Evolutionary conservation across 2,113 vertebrate species (phyloP).

Genomic region (Pleuronectes platessa): DNA sequence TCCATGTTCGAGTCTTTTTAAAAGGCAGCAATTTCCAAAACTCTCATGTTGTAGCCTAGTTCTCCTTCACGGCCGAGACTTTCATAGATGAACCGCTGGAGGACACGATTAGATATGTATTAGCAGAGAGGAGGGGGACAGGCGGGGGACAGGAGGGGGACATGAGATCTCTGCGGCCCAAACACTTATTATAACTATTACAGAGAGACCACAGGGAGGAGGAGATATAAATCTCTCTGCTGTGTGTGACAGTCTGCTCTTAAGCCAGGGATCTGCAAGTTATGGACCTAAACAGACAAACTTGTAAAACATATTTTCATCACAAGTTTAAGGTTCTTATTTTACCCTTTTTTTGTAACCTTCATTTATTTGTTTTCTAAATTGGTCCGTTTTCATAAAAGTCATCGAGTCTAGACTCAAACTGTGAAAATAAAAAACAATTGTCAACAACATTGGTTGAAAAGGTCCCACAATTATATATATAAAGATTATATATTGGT

Average conservation of each 20-base stretch:
- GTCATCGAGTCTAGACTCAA: no score
- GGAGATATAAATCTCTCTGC: conserved; percentile 65
- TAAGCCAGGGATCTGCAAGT: background rate
- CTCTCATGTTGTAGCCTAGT: conserved; percentile 35
- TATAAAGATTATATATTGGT: no score
- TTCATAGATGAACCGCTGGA: conserved; percentile 78
- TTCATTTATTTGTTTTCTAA: background rate
- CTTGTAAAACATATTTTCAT: background rate
- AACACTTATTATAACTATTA: conserved; percentile 81
- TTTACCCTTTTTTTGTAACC: background rate
- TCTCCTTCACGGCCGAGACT: conserved; percentile 56
- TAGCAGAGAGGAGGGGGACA: conserved; percentile 80
- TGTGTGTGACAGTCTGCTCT: conserved; percentile 37
- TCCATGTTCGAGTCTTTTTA: background rate
- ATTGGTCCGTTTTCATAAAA: background rate
- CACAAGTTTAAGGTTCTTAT: background rate
- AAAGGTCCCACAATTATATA: no score
- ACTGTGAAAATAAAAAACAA: no score
- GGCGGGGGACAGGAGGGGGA: conserved; percentile 64
- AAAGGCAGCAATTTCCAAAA: conserved; percentile 26
- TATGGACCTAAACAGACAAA: background rate
- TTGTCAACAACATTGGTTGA: no score
- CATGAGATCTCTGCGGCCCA: conserved; percentile 81
- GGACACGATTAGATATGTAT: conserved; percentile 94
- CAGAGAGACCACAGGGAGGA: conserved; percentile 62